Evolutionary conservation across 2,797 vertebrate species (phyloP), one percentile per base, ranked within the genome.

Genomic region (Arnoldichthys spilopterus): DNA sequence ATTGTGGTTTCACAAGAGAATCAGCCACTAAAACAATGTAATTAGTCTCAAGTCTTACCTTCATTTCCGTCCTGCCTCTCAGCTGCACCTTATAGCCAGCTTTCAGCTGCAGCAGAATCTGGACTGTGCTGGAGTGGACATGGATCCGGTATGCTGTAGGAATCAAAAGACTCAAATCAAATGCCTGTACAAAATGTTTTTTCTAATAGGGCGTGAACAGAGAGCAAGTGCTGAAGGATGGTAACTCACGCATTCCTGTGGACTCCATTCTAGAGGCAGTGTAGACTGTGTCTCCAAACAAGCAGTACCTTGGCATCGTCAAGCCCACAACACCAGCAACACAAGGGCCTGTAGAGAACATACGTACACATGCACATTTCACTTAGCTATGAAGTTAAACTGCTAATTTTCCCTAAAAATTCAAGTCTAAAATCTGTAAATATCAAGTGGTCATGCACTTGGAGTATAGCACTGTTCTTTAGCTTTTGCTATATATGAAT

Each of bases 91-190:
- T 93, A 87, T 97, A 98, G 53, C 96, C 95, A 26, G 94, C 93
- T 1, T 93, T 94, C 34, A 98, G 88, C 15, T 88, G 89, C 64
- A 0, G 34, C 62, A 97, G 93, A 0, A 94, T 91, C 77, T 93
- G 89, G 76, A 95, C 95, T 0, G 94, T 97, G 49, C 93, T 96
- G 86, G 95, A 87, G 84, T 96, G 97, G 78, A 97, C 84, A 6
- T 97, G 96, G 87, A 98, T 98, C 84, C 94, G 92, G 88, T 95
- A 96, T 56, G 95, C 96, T 98, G 85, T 15, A 77, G 58, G 37
- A 56, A 67, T 9, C 20, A 32, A 58, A 47, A 22, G 20, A 24
- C 24, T 49, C 9, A 72, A 53, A 66, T 75, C 24, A 72, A 45
- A n/a, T n/a, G n/a, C n/a, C n/a, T 9, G 0, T 13, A 34, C n/a